Evolutionary conservation across 2,888 invertebrate species (phyloP), one percentile per base, ranked within the genome.

Genomic region (Nomada lathburiana): DNA sequence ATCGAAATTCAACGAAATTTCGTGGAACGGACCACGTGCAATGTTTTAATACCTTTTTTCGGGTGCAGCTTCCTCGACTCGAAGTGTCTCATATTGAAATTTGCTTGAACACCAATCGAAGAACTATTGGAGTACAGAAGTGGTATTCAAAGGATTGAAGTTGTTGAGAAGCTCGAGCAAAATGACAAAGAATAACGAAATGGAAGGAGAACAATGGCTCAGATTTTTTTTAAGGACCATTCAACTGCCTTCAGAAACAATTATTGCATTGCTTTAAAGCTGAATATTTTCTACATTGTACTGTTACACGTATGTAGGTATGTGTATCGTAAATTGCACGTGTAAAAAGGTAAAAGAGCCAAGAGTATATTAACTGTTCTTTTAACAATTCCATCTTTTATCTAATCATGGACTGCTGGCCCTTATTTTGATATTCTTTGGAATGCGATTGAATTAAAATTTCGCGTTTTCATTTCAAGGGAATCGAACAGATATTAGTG

Each of bases 1-100:
- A 78, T 70, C 59, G 79, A 78, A 80, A 65, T 70, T 77, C 13
- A 5, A 4, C 10, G 77, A 47, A 53, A 76, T 23, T 69, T 64
- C 13, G 26, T 4, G 23, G 16, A 47, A 76, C 36, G 42, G 57
- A 26, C 62, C 26, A 20, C 42, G 36, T 42, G 23, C 44, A 9
- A 62, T 23, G 18, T n/a, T 55, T 62, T 47, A 47, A 47, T 16
- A 47, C 16, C 26, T 9, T 13, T n/a, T 16, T 4, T 18, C n/a
- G 3, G 13, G 57, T 18, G 11, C 23, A 26, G 26, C 26, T n/a
- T 20, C 29, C 20, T 47, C 23, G 13, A 9, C 29, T 42, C 0
- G 18, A 53, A 23, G 1, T 26, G 23, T 16, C 42, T 63, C 23
- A 10, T 10, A 9, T 18, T 63, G 16, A 16, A 63, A 47, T 16